Conservation (phyloP, 2,113 vertebrate species). For the Rhizomys pruinosus region DNA sequence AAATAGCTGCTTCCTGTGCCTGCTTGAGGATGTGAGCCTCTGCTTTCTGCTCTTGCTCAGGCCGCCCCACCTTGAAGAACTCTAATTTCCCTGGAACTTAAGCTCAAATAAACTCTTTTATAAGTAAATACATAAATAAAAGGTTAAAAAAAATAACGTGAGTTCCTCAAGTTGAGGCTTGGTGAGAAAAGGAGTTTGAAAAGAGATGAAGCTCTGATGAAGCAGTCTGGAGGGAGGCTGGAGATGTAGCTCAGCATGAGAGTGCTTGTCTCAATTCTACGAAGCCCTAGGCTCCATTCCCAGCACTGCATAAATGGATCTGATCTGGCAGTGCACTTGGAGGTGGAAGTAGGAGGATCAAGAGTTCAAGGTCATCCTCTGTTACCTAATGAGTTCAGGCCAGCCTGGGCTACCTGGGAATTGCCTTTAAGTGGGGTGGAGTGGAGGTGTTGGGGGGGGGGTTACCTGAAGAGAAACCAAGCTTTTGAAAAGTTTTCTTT, state of each 20-base stretch:
- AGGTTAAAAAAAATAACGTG: background rate
- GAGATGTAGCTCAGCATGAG: background rate
- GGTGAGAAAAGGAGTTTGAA: conserved; percentile 49
- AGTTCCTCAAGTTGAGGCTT: background rate
- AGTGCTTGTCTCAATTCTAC: background rate
- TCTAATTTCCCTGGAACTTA: too few species aligned
- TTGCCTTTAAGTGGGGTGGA: background rate
- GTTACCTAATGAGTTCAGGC: too few species aligned
- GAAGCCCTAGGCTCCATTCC: background rate
- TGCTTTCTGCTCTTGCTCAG: too few species aligned
- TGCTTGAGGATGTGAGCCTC: too few species aligned
- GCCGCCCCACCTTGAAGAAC: too few species aligned
- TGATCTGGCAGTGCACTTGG: background rate
- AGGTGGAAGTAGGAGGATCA: background rate
- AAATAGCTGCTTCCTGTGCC: too few species aligned
- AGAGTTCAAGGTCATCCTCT: too few species aligned
- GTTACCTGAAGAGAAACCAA: background rate
- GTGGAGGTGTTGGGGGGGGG: too few species aligned
- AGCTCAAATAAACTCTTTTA: too few species aligned
- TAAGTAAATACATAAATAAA: too few species aligned
- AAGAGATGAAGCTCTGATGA: conserved; percentile 23
- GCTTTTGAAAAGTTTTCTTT: conserved; percentile 4
- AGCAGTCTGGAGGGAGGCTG: background rate
- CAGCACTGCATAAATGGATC: background rate
- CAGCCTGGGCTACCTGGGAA: background rate